Evolutionary conservation across 1,140 invertebrate genomes (phyloP).

Genomic region (Papilio aristodemus): DNA sequence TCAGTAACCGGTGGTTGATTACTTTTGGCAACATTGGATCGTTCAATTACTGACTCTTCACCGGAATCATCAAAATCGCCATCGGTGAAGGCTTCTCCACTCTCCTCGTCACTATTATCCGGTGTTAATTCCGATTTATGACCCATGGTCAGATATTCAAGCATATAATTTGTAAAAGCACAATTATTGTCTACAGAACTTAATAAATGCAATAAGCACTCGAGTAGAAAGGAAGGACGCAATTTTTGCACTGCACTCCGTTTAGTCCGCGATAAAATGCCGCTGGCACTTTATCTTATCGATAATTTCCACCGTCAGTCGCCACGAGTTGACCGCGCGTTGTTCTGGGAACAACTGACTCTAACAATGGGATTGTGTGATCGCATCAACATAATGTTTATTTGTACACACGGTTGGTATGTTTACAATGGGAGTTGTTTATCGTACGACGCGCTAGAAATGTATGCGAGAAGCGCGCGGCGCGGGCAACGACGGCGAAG

Average conservation of each 20-base stretch:
- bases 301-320: conserved; percentile 53
- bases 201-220: conserved; percentile 32
- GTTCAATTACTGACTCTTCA: conserved; percentile 60
- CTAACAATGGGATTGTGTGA: conserved; percentile 31
- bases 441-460: conserved; percentile 18
- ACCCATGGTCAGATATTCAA: conserved; percentile 56
- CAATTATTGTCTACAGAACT: background rate
- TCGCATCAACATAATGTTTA: conserved; percentile 27
- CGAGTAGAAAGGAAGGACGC: conserved; percentile 64
- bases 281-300: conserved; percentile 59
- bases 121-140: conserved; percentile 56
- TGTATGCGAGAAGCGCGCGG: conserved; percentile 31
- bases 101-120: conserved; percentile 70
- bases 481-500: conserved; percentile 50
- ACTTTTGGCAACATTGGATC: conserved; percentile 40
- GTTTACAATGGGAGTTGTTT: conserved; percentile 37
- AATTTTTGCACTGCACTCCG: conserved; percentile 59
- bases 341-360: conserved; percentile 39
- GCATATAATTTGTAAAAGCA: conserved; percentile 25
- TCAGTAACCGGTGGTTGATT: conserved; percentile 60
- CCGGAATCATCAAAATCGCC: conserved; percentile 73
- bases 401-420: conserved; percentile 39
- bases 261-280: conserved; percentile 49
- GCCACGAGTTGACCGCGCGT: conserved; percentile 49
- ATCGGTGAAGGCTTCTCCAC: conserved; percentile 73